A percentile compares a stretch with the other conserved stretches of the same genome.
Evolutionary conservation across 2,113 vertebrate species (phyloP).

Genomic region (Morone chrysops): DNA sequence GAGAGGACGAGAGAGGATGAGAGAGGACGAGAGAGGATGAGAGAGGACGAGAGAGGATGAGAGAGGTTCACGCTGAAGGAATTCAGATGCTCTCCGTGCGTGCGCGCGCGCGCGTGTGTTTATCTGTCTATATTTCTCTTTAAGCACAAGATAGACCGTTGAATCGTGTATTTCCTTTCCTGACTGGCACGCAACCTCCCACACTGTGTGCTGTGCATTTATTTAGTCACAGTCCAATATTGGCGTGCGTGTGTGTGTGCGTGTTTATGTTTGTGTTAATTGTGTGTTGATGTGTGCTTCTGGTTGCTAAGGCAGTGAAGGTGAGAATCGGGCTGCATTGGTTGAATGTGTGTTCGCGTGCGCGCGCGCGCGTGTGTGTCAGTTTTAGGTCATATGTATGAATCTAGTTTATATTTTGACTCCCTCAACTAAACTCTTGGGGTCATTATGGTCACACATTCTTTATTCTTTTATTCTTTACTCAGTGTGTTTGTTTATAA

Average conservation of each 20-base stretch:
- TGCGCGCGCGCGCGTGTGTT: slow-evolving; percentile 10
- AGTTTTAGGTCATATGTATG: slow-evolving; percentile 66
- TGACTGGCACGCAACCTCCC: slow-evolving; percentile 48
- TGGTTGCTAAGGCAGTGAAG: slow-evolving; percentile 68
- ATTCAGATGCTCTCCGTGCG: slow-evolving; percentile 78
- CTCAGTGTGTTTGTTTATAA: slow-evolving; percentile 48
- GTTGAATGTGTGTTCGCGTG: slow-evolving; percentile 41
- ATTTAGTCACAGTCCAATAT: slow-evolving; percentile 48
- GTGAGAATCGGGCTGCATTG: slow-evolving; percentile 71
- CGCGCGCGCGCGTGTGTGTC: slow-evolving; percentile 60
- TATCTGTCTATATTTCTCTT: slow-evolving; percentile 48
- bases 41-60: slow-evolving; percentile 69
- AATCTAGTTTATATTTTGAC: slow-evolving; percentile 27
- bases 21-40: too few species aligned
- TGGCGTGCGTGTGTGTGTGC: slow-evolving; percentile 20
- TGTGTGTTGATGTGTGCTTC: slow-evolving; percentile 46
- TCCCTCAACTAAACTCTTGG: slow-evolving; percentile 48
- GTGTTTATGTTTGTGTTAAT: slow-evolving; percentile 52
- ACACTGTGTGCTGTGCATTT: slow-evolving; percentile 50
- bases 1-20: slow-evolving; percentile 35
- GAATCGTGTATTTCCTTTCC: slow-evolving; percentile 53
- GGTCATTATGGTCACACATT: slow-evolving; percentile 49
- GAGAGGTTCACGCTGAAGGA: slow-evolving; percentile 81
- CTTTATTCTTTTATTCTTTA: slow-evolving; percentile 34
- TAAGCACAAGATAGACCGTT: slow-evolving; percentile 59